A percentile compares a stretch with the other conserved stretches of the same genome.
These are phyloP conservation scores for Leptarthrus brevirostris DNA, from an alignment of 2,888 invertebrate genomes.

Conservation along the genomic window DNA sequence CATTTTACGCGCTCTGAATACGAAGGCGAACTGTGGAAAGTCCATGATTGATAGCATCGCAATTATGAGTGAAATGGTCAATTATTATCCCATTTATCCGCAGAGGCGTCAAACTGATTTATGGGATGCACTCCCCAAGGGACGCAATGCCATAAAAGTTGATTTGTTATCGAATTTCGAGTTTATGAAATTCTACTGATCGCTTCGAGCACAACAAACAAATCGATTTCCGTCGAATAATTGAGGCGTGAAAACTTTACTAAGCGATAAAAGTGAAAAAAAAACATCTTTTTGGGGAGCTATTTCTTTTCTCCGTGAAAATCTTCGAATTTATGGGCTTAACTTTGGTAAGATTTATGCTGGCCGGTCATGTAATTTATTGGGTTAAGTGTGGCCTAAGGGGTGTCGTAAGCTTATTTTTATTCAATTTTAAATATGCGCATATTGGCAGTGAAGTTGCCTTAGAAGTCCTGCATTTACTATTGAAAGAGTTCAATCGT, in stretches of 20 bases:
- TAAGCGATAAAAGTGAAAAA: neutral
- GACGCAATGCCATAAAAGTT: neutral
- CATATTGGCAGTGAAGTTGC: no score
- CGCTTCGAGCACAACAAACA: neutral
- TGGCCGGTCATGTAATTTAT: no score
- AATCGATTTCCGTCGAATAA: neutral
- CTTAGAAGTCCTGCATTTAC: no score
- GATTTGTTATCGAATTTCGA: neutral
- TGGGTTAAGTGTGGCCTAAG: no score
- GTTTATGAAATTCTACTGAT: neutral
- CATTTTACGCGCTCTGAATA: no score
- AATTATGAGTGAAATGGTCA: neutral
- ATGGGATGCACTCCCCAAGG: neutral
- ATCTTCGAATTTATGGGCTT: no score
- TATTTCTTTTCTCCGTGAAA: neutral
- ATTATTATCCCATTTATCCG: conserved; percentile 14
- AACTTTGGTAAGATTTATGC: no score
- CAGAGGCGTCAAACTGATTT: conserved; percentile 9
- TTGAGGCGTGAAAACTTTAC: neutral
- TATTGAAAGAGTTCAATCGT: no score
- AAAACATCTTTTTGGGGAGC: no score
- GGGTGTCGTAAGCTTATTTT: no score
- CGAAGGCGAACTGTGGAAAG: no score
- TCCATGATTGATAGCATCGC: neutral
- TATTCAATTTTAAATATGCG: no score